Conservation (phyloP, 2,888 invertebrate genomes). For the Portevinia maculata region DNA sequence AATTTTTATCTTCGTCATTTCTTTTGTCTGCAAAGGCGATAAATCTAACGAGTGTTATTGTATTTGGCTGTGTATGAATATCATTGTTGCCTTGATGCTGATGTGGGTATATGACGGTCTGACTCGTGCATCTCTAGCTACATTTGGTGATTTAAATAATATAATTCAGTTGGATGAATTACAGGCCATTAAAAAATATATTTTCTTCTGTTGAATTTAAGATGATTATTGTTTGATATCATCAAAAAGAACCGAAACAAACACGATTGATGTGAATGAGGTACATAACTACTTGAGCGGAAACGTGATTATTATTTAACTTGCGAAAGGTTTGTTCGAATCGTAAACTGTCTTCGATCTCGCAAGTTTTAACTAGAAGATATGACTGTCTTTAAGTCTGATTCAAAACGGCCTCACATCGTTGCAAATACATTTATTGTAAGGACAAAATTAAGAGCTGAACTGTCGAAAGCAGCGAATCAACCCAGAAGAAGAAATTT, state of each 20-base stretch:
- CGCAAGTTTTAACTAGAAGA: no score
- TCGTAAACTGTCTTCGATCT: no score
- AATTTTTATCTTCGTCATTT: slow-evolving; percentile 70
- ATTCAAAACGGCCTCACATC: no score
- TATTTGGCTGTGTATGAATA: slow-evolving; percentile 37
- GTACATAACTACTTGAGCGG: not conserved
- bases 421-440: no score
- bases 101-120: slow-evolving; percentile 28
- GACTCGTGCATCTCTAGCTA: slow-evolving; percentile 15
- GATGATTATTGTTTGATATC: slow-evolving; percentile 41
- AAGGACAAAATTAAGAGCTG: no score
- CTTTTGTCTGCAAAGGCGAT: slow-evolving; percentile 71
- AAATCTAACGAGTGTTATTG: slow-evolving; percentile 70
- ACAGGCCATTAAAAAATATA: slow-evolving; percentile 38
- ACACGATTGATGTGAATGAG: slow-evolving; percentile 11
- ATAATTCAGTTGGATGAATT: slow-evolving; percentile 56
- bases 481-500: no score
- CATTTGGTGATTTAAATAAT: slow-evolving; percentile 46
- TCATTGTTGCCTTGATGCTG: slow-evolving; percentile 42
- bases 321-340: no score
- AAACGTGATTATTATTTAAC: not conserved
- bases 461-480: no score
- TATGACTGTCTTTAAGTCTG: no score
- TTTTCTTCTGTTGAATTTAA: slow-evolving; percentile 48
- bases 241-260: slow-evolving; percentile 13